phyloP scores from a whole-genome alignment of 2,797 vertebrate species.

The Argentina silus region DNA sequence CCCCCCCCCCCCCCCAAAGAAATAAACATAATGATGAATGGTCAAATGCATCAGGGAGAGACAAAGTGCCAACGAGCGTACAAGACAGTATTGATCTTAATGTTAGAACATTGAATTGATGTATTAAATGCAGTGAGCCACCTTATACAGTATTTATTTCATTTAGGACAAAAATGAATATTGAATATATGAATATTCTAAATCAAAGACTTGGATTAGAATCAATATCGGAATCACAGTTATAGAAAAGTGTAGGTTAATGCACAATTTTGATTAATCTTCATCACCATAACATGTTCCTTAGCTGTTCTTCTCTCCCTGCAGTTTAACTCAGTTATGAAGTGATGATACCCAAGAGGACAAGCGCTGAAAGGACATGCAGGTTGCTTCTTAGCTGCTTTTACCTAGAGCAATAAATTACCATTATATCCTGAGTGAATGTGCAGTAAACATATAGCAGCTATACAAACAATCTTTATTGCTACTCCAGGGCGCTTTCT shows the following conservation, averaged over 20 bases:
- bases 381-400: conserved; percentile 48
- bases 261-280: conserved; percentile 68
- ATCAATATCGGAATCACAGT: too few relatives aligned
- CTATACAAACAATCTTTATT: conserved; percentile 76
- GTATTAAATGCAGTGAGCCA: too few relatives aligned
- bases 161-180: too few relatives aligned
- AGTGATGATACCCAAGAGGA: conserved; percentile 72
- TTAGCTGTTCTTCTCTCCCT: conserved; percentile 5
- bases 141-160: too few relatives aligned
- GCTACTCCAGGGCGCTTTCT: conserved; percentile 69
- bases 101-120: too few relatives aligned
- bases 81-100: not conserved
- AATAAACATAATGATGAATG: not conserved
- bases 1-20: not conserved
- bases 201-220: too few relatives aligned
- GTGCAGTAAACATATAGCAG: conserved; percentile 68
- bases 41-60: not conserved
- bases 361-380: conserved; percentile 63
- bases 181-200: too few relatives aligned
- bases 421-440: conserved; percentile 63
- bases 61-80: not conserved
- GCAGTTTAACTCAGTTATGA: conserved; percentile 65
- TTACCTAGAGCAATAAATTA: conserved; percentile 75
- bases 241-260: too few relatives aligned
- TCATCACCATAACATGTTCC: conserved; percentile 62